Base-by-base conservation (phyloP, 2,888 invertebrate genomes). In the Lucinisca nassula region DNA sequence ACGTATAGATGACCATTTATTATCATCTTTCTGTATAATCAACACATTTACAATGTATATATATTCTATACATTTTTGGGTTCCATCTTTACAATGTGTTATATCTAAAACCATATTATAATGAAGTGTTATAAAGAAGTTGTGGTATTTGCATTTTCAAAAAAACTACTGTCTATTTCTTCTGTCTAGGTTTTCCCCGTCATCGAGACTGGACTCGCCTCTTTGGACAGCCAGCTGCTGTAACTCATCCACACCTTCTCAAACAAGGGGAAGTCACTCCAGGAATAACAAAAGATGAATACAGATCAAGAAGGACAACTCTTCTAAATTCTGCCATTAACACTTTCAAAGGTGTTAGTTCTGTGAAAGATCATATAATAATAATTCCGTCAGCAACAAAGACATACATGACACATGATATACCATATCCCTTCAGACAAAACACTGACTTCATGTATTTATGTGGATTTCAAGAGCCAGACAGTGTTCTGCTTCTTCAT, bases 371-470 rank as follows among this genome's bases (percentile, higher is more conserved):
- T 94, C 97, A 98, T 95, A 96, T 98, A 92, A 97, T 98, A 90
- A 97, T 99, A 27, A 97, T 99, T 91, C 98, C 99, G 17, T 98
- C 98, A 0, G 98, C 98, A 0, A 96, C 97, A 0, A 98, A 98
- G 95, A 97, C 98, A 90, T 99, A 98, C 96, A 99, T 99, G 98
- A 98, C 98, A 10, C 98, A 98, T 92, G 98, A 98, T 96, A 99
- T 99, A 88, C 99, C 99, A 0, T 99, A 98, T 96, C 97, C 98
- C n/a, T 99, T 99, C 96, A 97, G 99, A 27, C 99, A 99, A 96
- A 98, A 98, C 95, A 98, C 98, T 0, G 98, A 99, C 95, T 99
- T 99, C 96, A 87, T 94, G 10, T 96, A 96, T 85, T 87, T 96
- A 40, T 94, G 95, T 10, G 99, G 99, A 0, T 99, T 99, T 83